Conservation (phyloP, 2,797 vertebrate genomes). For the Siniperca scherzeri region DNA sequence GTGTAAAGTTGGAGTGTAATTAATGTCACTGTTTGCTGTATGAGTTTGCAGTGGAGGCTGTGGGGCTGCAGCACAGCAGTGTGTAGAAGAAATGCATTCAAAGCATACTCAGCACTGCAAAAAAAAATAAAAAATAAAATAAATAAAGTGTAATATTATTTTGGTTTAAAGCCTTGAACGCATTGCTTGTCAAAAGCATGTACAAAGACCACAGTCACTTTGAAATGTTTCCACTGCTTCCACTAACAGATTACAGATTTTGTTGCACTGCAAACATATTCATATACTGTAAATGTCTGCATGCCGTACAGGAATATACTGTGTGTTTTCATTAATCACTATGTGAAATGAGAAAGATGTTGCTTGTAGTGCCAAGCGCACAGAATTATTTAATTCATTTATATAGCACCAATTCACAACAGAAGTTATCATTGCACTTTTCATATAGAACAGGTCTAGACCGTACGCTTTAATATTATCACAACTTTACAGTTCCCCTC, state of each 20-base stretch:
- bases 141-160: background rate
- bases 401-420: too few species aligned
- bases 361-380: background rate
- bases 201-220: background rate
- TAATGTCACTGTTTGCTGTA: conserved; percentile 12
- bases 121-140: background rate
- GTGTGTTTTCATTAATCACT: background rate
- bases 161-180: conserved; percentile 4
- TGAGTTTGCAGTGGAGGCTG: background rate
- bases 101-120: background rate
- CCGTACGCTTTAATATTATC: background rate
- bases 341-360: background rate
- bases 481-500: background rate
- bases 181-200: background rate
- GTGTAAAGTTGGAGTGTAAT: conserved; percentile 25
- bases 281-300: background rate
- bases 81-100: background rate
- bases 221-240: background rate
- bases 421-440: too few species aligned
- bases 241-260: background rate
- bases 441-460: too few species aligned
- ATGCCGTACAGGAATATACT: background rate
- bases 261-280: background rate
- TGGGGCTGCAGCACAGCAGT: background rate
- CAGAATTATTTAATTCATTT: too few species aligned